Percentiles rank a stretch among this genome's conserved stretches.
Evolutionary conservation across 2,797 vertebrate genomes (phyloP).

Genomic region (Anguilla anguilla): DNA sequence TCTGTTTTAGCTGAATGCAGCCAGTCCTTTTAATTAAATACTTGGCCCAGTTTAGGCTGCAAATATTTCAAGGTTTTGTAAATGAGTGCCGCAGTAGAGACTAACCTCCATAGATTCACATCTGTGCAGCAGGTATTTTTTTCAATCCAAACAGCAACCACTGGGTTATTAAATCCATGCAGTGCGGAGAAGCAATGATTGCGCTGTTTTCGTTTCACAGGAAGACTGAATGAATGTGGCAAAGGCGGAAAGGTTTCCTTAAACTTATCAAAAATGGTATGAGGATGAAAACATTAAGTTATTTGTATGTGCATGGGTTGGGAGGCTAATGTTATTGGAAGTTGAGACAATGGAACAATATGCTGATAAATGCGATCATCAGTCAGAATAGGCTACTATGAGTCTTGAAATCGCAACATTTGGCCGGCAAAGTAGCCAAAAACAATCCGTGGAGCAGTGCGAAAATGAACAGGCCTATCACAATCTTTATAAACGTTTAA

Average conservation of each 20-base stretch:
- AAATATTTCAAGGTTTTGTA: conserved; percentile 1
- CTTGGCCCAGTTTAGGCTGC: neutral
- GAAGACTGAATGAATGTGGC: conserved; percentile 43
- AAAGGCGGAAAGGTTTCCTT: conserved; percentile 37
- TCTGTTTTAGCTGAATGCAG: neutral
- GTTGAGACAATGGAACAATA: conserved; percentile 57
- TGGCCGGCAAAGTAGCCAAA: neutral
- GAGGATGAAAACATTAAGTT: conserved; percentile 46
- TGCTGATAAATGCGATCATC: conserved; percentile 62
- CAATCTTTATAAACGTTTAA: neutral
- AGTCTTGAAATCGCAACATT: neutral
- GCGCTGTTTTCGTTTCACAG: conserved; percentile 30
- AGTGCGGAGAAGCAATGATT: neutral
- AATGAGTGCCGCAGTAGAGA: neutral
- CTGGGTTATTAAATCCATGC: neutral
- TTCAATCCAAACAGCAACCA: neutral
- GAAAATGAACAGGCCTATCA: neutral
- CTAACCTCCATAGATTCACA: neutral
- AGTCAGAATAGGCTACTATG: conserved; percentile 51
- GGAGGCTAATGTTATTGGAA: conserved; percentile 45
- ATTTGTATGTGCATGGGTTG: conserved; percentile 32
- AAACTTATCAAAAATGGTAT: conserved; percentile 31
- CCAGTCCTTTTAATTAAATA: neutral
- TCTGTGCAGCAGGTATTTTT: conserved; percentile 11
- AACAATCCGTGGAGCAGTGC: neutral